phyloP scores from a whole-genome alignment of 2,888 invertebrate genomes.

The Scrobipalpa costella region DNA sequence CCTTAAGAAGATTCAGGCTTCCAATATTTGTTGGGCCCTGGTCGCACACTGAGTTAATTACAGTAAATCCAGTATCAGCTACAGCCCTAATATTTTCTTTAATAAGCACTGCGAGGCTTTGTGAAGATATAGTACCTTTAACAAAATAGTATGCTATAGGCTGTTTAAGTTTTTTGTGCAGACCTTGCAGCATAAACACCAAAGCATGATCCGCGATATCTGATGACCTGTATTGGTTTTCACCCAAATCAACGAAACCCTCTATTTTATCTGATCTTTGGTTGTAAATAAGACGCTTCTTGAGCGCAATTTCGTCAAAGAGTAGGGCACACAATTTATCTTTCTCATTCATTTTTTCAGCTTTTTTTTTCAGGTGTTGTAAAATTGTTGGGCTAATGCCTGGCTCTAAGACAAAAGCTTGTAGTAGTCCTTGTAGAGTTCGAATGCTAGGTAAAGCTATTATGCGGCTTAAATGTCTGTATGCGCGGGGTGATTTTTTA shows the following conservation, averaged over 20 bases:
- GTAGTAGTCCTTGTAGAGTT: conserved; percentile 14
- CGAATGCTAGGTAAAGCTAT: conserved; percentile 16
- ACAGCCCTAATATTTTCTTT: conserved; percentile 28
- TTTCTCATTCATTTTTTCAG: conserved; percentile 22
- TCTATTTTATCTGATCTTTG: conserved; percentile 28
- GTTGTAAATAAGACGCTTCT: too few species aligned
- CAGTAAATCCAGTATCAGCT: conserved; percentile 18
- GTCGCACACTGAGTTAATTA: conserved; percentile 32
- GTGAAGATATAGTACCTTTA: conserved; percentile 30
- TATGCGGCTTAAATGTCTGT: conserved; percentile 12
- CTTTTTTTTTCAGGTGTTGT: conserved; percentile 18
- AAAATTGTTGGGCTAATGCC: conserved; percentile 12
- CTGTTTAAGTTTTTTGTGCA: conserved; percentile 33
- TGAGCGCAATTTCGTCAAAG: conserved; percentile 35
- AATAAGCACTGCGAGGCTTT: conserved; percentile 28
- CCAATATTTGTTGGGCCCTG: conserved; percentile 34
- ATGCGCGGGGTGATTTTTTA: conserved; percentile 22
- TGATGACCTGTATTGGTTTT: conserved; percentile 19
- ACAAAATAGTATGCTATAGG: conserved; percentile 34
- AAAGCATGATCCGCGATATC: conserved; percentile 33
- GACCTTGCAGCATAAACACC: conserved; percentile 34
- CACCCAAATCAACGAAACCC: conserved; percentile 32
- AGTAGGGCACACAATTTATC: conserved; percentile 30
- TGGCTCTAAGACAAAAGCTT: conserved; percentile 16
- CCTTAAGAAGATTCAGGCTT: conserved; percentile 26